Percentiles rank a stretch among this genome's conserved stretches.
phyloP scores from a whole-genome alignment of 2,113 vertebrate genomes.

The Equus przewalskii region DNA sequence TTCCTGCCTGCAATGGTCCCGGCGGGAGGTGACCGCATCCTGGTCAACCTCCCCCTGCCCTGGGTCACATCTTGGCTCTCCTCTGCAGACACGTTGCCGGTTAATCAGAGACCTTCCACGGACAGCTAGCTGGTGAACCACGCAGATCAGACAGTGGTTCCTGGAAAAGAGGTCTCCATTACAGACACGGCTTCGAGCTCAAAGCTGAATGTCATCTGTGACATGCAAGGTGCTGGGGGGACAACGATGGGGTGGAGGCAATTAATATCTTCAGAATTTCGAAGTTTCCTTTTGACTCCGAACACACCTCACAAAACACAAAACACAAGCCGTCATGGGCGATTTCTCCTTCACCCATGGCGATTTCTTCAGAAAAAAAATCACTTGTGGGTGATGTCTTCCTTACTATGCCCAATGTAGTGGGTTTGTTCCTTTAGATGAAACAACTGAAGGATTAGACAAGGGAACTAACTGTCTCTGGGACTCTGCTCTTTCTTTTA shows the following conservation, averaged over 20 bases:
- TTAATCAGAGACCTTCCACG: constrained; percentile 72
- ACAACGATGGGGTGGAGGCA: background rate
- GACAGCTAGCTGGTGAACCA: constrained; percentile 18
- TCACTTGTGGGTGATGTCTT: background rate
- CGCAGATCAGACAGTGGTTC: constrained; percentile 55
- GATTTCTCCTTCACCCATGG: background rate
- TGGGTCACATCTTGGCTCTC: constrained; percentile 29
- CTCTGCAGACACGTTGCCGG: constrained; percentile 46
- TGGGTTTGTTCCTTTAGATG: rapidly evolving
- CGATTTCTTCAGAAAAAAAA: background rate
- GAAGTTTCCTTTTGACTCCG: background rate
- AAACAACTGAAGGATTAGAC: background rate
- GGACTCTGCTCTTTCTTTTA: background rate
- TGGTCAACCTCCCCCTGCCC: background rate
- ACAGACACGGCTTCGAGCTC: constrained; percentile 5
- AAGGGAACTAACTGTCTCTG: rapidly evolving
- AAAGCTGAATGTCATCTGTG: background rate
- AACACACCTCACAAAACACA: background rate
- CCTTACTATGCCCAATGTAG: rapidly evolving
- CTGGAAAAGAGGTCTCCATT: constrained; percentile 37
- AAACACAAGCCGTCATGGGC: background rate
- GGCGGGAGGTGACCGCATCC: background rate
- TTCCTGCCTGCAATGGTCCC: background rate
- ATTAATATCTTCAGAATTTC: background rate
- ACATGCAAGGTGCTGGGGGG: background rate